These are phyloP conservation scores for Heliconius hermathena DNA, from an alignment of 1,140 invertebrate species.

Conservation along the genomic window DNA sequence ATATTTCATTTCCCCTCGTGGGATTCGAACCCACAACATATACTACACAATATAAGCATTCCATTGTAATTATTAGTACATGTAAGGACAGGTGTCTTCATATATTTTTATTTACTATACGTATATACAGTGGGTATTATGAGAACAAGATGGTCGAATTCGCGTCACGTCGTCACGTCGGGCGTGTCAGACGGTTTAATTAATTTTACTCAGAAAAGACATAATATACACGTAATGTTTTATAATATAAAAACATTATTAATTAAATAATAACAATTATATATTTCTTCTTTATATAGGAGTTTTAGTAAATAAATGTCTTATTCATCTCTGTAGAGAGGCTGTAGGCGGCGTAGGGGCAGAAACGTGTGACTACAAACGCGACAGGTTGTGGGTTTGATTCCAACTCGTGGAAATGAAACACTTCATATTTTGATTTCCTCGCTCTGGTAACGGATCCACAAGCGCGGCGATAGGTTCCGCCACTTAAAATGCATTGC, in stretches of 20 bases:
- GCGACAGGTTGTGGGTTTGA: not conserved
- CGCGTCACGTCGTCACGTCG: constrained; percentile 16
- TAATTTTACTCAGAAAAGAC: constrained; percentile 18
- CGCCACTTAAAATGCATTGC: too few relatives aligned
- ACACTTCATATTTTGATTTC: not conserved
- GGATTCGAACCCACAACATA: too few relatives aligned
- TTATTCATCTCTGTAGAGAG: too few relatives aligned
- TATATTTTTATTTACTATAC: not conserved
- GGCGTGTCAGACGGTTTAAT: constrained; percentile 15
- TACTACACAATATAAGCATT: not conserved
- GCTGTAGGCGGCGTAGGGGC: too few relatives aligned
- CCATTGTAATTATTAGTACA: not conserved
- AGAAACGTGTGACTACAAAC: too few relatives aligned
- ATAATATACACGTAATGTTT: not conserved
- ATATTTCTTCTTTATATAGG: too few relatives aligned
- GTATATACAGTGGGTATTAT: not conserved
- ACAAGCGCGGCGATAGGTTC: too few relatives aligned
- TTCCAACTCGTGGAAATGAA: not conserved
- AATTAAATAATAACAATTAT: too few relatives aligned
- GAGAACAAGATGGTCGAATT: constrained; percentile 18
- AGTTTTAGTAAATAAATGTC: too few relatives aligned
- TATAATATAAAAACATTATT: too few relatives aligned
- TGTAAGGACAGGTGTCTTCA: not conserved
- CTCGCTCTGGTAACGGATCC: too few relatives aligned
- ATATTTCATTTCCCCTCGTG: too few relatives aligned